Evolutionary conservation across 2,797 vertebrate genomes (phyloP).

Genomic region (Coranthus polyacanthus): DNA sequence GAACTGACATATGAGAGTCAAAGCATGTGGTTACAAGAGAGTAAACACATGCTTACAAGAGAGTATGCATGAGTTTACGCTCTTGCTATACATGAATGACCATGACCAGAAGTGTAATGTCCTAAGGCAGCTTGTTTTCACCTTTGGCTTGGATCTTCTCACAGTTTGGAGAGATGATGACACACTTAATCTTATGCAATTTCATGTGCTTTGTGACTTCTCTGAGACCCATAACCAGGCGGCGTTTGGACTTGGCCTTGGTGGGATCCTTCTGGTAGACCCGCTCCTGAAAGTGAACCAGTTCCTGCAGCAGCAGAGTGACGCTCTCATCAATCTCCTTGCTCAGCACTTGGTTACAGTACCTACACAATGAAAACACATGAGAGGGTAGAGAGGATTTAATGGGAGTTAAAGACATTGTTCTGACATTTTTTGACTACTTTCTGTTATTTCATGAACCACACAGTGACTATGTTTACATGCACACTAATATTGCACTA

Average conservation of each 20-base stretch:
- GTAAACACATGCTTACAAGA: too few relatives aligned
- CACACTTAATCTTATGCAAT: conserved; percentile 95
- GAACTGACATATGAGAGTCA: too few relatives aligned
- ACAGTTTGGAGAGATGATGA: conserved; percentile 98
- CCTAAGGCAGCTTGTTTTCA: conserved; percentile 55
- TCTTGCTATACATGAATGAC: too few relatives aligned
- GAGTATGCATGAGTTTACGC: too few relatives aligned
- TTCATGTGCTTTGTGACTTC: conserved; percentile 99
- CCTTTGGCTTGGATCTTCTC: conserved; percentile 99
- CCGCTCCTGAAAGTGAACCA: conserved; percentile 97
- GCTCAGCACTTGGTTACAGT: conserved; percentile 98
- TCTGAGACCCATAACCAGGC: conserved; percentile 97
- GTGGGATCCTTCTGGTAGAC: conserved; percentile 97
- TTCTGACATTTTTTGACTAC: not conserved
- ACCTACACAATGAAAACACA: conserved; percentile 80
- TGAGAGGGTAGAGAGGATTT: not conserved
- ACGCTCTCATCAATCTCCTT: conserved; percentile 99
- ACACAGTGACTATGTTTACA: not conserved
- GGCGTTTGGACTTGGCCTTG: conserved; percentile 95
- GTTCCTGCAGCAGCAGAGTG: conserved; percentile 94
- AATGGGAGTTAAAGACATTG: too few relatives aligned
- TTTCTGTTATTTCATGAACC: not conserved
- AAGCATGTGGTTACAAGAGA: too few relatives aligned
- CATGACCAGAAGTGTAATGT: too few relatives aligned
- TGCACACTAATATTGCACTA: too few relatives aligned